A percentile compares a stretch with the other conserved stretches of the same genome.
phyloP scores from a whole-genome alignment of 2,113 vertebrate species.

The Bos indicus region DNA sequence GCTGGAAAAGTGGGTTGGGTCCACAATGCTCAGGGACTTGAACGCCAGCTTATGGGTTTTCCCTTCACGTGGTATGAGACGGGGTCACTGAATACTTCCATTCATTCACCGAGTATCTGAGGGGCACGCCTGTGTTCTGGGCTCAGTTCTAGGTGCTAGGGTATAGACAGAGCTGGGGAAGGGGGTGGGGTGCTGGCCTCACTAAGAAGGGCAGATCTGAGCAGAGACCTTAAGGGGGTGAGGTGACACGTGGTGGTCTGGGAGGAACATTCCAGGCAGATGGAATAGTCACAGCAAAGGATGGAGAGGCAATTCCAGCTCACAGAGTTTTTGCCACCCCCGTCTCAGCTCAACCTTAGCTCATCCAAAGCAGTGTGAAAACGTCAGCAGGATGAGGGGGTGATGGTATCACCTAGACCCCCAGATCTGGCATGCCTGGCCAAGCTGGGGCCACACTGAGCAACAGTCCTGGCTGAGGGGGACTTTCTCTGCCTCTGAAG shows the following conservation, averaged over 20 bases:
- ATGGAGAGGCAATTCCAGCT: background rate
- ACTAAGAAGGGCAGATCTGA: background rate
- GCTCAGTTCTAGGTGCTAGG: background rate
- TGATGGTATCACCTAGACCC: background rate
- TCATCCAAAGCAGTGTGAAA: background rate
- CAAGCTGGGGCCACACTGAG: background rate
- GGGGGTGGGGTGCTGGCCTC: background rate
- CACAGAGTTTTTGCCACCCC: background rate
- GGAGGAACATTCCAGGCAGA: background rate
- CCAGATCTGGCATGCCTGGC: background rate
- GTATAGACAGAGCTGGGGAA: too few relatives aligned
- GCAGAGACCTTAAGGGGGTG: background rate
- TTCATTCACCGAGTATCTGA: background rate
- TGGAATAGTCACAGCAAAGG: background rate
- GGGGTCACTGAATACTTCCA: background rate
- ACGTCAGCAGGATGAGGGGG: background rate
- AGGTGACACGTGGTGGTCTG: accelerated
- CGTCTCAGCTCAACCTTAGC: background rate
- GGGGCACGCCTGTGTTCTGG: background rate
- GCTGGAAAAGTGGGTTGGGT: background rate
- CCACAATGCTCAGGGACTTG: background rate
- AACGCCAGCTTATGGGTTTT: background rate
- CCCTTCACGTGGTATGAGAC: background rate
- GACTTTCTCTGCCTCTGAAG: background rate
- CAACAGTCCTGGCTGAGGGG: background rate